phyloP scores from a whole-genome alignment of 1,140 invertebrate genomes.

The Tetragonula clypearis region DNA sequence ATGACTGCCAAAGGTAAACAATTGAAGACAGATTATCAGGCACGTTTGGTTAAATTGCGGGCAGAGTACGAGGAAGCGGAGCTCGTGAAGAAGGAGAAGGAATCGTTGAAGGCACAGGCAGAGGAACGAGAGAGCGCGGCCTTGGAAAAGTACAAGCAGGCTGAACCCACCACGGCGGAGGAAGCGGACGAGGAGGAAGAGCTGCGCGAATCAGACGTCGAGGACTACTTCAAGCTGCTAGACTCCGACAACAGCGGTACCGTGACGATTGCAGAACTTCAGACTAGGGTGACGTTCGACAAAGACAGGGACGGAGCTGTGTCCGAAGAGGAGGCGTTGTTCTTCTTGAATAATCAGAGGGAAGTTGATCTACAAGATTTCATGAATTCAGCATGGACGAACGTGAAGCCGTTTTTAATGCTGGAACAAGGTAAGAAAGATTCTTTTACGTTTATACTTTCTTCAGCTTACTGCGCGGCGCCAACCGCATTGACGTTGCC shows the following conservation, averaged over 20 bases:
- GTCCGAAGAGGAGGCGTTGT: conserved; percentile 92
- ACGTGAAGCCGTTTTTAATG: conserved; percentile 91
- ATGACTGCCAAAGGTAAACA: conserved; percentile 90
- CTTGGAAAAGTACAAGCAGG: conserved; percentile 89
- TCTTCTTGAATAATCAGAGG: conserved; percentile 88
- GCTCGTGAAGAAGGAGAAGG: conserved; percentile 87
- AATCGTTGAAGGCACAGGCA: conserved; percentile 86
- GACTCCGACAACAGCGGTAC: conserved; percentile 91
- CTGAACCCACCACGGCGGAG: conserved; percentile 82
- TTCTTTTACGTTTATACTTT: not conserved
- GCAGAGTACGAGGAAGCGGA: conserved; percentile 88
- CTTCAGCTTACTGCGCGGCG: not conserved
- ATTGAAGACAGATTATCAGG: conserved; percentile 87
- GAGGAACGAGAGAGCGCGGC: conserved; percentile 89
- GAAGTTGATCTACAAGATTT: conserved; percentile 89
- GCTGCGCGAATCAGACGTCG: conserved; percentile 84
- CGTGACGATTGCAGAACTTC: conserved; percentile 90
- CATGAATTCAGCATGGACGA: conserved; percentile 86
- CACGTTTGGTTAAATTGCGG: conserved; percentile 86
- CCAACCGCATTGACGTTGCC: conserved; percentile 7
- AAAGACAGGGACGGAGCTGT: conserved; percentile 93
- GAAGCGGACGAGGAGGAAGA: conserved; percentile 84
- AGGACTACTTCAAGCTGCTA: conserved; percentile 87
- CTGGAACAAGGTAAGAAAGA: conserved; percentile 84
- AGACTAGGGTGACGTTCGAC: conserved; percentile 91